These are phyloP conservation scores for Campylorhamphus procurvoides DNA, from an alignment of 2,113 vertebrate species.

Conservation along the genomic window DNA sequence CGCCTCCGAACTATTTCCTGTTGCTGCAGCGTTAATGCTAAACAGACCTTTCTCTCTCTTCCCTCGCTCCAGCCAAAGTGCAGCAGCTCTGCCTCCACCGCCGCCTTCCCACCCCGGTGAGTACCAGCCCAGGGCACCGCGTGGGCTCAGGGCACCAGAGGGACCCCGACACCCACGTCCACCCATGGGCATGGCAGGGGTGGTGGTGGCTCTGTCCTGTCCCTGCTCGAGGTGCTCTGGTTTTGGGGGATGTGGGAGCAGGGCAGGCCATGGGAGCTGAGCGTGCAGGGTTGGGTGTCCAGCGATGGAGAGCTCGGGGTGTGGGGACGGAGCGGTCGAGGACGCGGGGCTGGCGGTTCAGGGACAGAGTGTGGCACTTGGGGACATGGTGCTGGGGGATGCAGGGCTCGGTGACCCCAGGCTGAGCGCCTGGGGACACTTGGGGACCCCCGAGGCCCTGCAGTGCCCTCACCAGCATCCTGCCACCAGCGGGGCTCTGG, in stretches of 20 bases:
- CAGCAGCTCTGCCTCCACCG: background rate
- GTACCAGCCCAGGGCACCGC: background rate
- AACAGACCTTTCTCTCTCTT: conserved; percentile 72
- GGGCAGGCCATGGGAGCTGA: background rate
- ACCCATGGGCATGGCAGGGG: accelerated
- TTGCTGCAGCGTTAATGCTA: conserved; percentile 73
- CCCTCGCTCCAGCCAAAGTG: conserved; percentile 1
- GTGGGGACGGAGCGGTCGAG: accelerated
- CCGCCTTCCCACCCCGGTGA: background rate
- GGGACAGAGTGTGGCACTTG: accelerated
- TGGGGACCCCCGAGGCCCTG: background rate
- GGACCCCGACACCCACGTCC: accelerated
- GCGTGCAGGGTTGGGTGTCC: background rate
- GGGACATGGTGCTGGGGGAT: accelerated
- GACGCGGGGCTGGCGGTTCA: background rate
- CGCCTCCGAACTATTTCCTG: conserved; percentile 77
- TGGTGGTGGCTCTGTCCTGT: accelerated
- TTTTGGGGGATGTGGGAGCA: accelerated
- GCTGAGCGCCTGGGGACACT: background rate
- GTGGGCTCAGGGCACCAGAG: accelerated
- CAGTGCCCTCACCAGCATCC: background rate
- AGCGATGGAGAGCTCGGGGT: background rate
- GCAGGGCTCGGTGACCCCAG: background rate
- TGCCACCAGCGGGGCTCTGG: accelerated
- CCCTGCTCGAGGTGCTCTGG: accelerated